Evolutionary conservation across 2,113 vertebrate genomes (phyloP).

Genomic region (Passer domesticus): DNA sequence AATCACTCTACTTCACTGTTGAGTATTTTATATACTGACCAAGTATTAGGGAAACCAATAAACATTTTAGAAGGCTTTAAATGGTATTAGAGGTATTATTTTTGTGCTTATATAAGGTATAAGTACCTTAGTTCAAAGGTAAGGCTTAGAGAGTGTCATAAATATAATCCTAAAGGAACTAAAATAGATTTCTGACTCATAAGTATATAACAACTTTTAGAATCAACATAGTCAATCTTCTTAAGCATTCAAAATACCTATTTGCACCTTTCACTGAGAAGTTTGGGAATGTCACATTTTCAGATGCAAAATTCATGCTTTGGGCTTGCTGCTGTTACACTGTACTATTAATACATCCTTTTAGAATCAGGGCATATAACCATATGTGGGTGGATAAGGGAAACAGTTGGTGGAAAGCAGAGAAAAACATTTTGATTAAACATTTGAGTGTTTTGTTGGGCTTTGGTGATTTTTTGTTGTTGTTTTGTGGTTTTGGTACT

Average conservation of each 20-base stretch:
- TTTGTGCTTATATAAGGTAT: slow-evolving; percentile 46
- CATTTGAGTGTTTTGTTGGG: neutral
- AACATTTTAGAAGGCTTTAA: slow-evolving; percentile 63
- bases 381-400: neutral
- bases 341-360: neutral
- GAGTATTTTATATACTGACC: slow-evolving; percentile 47
- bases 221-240: neutral
- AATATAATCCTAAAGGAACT: slow-evolving; percentile 43
- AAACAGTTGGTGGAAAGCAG: neutral
- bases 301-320: neutral
- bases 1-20: neutral
- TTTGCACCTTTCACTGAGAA: neutral
- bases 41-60: slow-evolving; percentile 56
- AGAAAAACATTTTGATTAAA: slow-evolving; percentile 34
- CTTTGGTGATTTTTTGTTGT: neutral
- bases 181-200: slow-evolving; percentile 49
- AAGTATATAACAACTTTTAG: neutral
- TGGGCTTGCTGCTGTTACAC: neutral
- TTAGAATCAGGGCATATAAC: neutral
- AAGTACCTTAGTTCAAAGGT: slow-evolving; percentile 56
- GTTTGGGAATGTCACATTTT: neutral
- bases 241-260: neutral
- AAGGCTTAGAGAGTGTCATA: slow-evolving; percentile 42
- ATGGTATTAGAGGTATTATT: slow-evolving; percentile 53
- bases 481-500: neutral